Evolutionary conservation across 2,888 invertebrate genomes (phyloP).

Genomic region (Micoletzkya japonica): DNA sequence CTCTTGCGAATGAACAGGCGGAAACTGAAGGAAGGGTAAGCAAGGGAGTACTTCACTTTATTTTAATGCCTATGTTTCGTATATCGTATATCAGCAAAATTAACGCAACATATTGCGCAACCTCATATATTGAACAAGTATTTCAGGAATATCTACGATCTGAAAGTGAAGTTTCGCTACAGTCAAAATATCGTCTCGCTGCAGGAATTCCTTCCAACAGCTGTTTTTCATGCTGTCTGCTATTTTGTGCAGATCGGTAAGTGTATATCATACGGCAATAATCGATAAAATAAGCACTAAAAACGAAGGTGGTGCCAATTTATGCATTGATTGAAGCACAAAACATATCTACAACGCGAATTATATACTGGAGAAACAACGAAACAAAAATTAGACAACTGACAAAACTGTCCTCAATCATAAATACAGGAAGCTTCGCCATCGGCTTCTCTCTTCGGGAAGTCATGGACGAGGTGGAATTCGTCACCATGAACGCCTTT

Average conservation of each 20-base stretch:
- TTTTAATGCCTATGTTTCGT: too few species aligned
- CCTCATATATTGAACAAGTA: too few species aligned
- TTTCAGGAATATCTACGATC: too few species aligned
- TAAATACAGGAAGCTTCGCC: slow-evolving; percentile 2
- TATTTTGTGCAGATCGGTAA: slow-evolving; percentile 13
- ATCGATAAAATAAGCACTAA: too few species aligned
- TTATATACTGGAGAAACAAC: neutral
- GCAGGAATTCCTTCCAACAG: slow-evolving; percentile 19
- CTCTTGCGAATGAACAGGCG: slow-evolving; percentile 5
- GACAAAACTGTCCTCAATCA: neutral
- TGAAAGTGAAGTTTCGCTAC: too few species aligned
- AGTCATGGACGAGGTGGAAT: neutral
- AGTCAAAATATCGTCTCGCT: slow-evolving; percentile 15
- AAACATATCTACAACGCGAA: too few species aligned
- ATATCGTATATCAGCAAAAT: too few species aligned
- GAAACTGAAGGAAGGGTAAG: slow-evolving; percentile 17
- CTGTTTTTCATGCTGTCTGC: slow-evolving; percentile 9
- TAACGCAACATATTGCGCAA: too few species aligned
- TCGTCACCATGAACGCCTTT: slow-evolving; percentile 8
- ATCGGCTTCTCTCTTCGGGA: neutral
- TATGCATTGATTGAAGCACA: too few species aligned
- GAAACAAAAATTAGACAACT: neutral
- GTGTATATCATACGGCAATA: too few species aligned
- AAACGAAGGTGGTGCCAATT: too few species aligned
- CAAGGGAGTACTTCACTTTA: too few species aligned